Base-by-base conservation (phyloP, 2,113 vertebrate species). In the Onychostoma macrolepis region DNA sequence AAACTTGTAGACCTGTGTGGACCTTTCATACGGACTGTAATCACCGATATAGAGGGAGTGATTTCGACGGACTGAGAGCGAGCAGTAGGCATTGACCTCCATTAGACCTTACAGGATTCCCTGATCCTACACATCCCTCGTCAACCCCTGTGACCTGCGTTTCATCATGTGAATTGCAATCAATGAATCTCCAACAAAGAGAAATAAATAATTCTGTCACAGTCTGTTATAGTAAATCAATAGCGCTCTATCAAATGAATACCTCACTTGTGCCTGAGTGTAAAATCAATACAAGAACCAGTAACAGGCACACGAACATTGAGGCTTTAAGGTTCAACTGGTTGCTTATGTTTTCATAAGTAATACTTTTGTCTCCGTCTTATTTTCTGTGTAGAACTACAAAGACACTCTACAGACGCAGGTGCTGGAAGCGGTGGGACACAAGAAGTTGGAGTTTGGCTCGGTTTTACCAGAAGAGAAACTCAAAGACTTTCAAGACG, bases 401-500 rank as follows among this genome's bases (percentile, higher is more conserved):
- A 94, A 89, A 86, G 85, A 92, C 87, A 93, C 91, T 6, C 56
- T 94, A 43, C 95, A 95, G 90, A 83, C 71, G 11, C 98, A 99
- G 93, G 92, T 95, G 17, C 93, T 94, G 17, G 92, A 96, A 88
- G 88, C 93, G 4, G 90, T 89, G 7, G 89, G 89, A 76, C 89
- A 86, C n/a, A 74, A 76, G 90, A 90, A 90, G 15, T 48, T 89
- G 45, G 79, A 43, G 0, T 97, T 96, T 78, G 97, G 97, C 36
- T 43, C 88, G 24, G 45, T 93, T 9, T 95, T 99, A 43, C 86
- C 96, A 0, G 94, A 97, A 77, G 93, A 93, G 38, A 95, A 94
- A 4, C 95, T 99, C 65, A 76, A 92, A 80, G 91, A 94, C 74
- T 96, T 99, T 83, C 95, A 95, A 86, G 95, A 95, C 3, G 96